A percentile compares a stretch with the other conserved stretches of the same genome.
These are phyloP conservation scores for Opisthocomus hoazin DNA, from an alignment of 2,113 vertebrate species.

Conservation along the genomic window DNA sequence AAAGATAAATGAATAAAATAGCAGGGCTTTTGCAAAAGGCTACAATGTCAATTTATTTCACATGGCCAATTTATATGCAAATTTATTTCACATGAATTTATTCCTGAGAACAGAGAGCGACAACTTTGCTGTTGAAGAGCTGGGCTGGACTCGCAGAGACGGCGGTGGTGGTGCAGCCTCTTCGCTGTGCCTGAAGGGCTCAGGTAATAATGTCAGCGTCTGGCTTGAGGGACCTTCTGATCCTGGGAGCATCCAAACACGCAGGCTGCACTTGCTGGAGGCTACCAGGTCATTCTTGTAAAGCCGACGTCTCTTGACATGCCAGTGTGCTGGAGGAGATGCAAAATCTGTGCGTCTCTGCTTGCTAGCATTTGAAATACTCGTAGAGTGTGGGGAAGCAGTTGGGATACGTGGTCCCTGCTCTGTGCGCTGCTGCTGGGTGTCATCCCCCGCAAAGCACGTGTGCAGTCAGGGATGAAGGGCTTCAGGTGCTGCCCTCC, in stretches of 20 bases:
- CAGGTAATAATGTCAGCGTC: rapidly evolving
- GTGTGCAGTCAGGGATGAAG: background rate
- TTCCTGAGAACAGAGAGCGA: background rate
- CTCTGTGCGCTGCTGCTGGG: background rate
- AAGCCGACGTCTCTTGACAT: background rate
- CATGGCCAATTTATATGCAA: too few species aligned
- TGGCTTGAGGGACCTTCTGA: background rate
- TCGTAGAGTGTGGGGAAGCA: background rate
- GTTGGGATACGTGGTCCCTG: background rate
- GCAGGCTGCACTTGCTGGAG: background rate
- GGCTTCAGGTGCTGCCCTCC: background rate
- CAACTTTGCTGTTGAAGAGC: background rate
- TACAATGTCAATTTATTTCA: background rate
- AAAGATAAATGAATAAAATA: background rate
- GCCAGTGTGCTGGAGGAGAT: background rate
- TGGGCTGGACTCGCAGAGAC: background rate
- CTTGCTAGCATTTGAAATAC: background rate
- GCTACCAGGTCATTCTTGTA: background rate
- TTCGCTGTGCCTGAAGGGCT: background rate
- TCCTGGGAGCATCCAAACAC: background rate
- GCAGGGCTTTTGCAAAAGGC: background rate
- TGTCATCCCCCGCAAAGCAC: background rate
- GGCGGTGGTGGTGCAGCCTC: background rate
- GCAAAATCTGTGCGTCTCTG: background rate
- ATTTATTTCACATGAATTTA: background rate